Evolutionary conservation across 2,888 invertebrate species (phyloP).

Genomic region (Heliconius ethilla): DNA sequence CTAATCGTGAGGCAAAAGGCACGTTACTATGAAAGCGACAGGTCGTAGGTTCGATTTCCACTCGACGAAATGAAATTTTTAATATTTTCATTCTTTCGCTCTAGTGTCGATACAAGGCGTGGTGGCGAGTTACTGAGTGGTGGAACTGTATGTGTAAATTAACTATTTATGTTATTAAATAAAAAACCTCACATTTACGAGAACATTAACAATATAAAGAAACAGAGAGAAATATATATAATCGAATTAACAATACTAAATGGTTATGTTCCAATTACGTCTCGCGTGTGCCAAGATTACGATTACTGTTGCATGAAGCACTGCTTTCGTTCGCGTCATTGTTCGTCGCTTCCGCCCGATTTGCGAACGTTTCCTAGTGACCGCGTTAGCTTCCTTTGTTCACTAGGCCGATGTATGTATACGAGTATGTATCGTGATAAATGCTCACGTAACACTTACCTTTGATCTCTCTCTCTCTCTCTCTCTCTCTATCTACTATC

Average conservation of each 20-base stretch:
- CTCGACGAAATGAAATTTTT: too few species aligned
- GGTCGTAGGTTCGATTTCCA: too few species aligned
- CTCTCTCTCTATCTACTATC: not conserved
- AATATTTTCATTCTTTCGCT: too few species aligned
- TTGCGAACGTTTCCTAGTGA: conserved; percentile 39
- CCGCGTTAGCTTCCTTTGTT: conserved; percentile 40
- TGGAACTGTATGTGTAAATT: too few species aligned
- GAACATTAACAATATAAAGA: too few species aligned
- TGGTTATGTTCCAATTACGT: conserved; percentile 21
- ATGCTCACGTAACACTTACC: conserved; percentile 22
- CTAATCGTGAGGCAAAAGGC: too few species aligned
- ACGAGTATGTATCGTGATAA: not conserved
- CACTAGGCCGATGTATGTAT: conserved; percentile 24
- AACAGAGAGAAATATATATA: not conserved
- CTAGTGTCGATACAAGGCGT: too few species aligned
- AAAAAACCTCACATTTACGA: too few species aligned
- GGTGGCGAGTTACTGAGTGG: too few species aligned
- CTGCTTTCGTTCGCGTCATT: conserved; percentile 35
- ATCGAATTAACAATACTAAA: not conserved
- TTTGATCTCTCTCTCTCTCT: not conserved
- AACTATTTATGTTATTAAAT: too few species aligned
- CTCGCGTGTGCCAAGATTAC: conserved; percentile 35
- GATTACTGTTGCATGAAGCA: conserved; percentile 33
- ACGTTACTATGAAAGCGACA: too few species aligned
- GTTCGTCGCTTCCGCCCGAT: conserved; percentile 39